Conservation (phyloP, 2,888 invertebrate species). For the Tridacna gigas region DNA sequence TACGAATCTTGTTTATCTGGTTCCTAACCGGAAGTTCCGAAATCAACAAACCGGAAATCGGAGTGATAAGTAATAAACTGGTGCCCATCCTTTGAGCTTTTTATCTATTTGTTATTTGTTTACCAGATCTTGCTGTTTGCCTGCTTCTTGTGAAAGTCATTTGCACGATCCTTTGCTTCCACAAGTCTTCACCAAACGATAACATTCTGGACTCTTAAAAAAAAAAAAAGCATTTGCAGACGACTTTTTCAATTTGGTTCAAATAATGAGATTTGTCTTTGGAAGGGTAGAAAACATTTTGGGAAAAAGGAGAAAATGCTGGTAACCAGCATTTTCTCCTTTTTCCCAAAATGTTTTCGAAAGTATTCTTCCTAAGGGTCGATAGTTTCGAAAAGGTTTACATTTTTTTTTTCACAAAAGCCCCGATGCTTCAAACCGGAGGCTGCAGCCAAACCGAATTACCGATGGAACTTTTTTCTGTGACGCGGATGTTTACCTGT, state of each 20-base stretch:
- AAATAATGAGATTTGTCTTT: too few species aligned
- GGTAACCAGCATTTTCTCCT: neutral
- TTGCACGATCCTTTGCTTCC: neutral
- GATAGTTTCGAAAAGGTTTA: neutral
- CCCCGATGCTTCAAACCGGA: too few species aligned
- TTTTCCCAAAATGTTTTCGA: neutral
- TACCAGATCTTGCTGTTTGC: neutral
- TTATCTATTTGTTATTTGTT: constrained; percentile 8
- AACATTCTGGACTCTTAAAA: too few species aligned
- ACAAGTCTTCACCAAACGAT: too few species aligned
- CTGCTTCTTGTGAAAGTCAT: neutral
- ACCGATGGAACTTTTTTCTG: neutral
- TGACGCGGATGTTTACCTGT: constrained; percentile 9
- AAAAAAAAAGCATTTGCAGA: too few species aligned
- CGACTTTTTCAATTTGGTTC: too few species aligned
- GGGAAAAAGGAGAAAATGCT: too few species aligned
- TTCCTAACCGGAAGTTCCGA: neutral
- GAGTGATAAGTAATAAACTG: constrained; percentile 1
- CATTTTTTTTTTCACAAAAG: too few species aligned
- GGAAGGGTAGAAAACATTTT: too few species aligned
- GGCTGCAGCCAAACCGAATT: neutral
- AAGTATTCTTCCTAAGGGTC: neutral
- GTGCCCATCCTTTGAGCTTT: neutral
- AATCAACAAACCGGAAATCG: constrained; percentile 13
- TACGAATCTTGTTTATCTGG: too few species aligned